Conservation (phyloP, 2,113 vertebrate species). For the Chaetorhynchus papuensis region DNA sequence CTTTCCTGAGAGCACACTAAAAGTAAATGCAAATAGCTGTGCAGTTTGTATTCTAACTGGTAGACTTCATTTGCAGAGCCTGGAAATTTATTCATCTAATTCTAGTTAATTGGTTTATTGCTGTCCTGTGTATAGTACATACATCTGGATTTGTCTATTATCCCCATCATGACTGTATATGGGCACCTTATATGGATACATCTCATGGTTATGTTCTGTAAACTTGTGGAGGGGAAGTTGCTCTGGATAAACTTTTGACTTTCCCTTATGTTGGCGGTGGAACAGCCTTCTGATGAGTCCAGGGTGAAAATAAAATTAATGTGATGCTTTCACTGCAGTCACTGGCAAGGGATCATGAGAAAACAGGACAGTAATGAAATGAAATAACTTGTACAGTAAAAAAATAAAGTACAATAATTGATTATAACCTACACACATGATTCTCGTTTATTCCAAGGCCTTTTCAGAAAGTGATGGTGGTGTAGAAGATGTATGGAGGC, state of each 20-base stretch:
- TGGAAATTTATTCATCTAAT: slow-evolving; percentile 6
- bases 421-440: neutral
- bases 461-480: neutral
- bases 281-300: neutral
- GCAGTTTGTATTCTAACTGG: neutral
- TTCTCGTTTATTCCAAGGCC: neutral
- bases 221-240: neutral
- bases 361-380: neutral
- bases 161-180: neutral
- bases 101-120: neutral
- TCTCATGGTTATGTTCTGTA: neutral
- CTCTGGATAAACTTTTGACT: neutral
- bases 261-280: neutral
- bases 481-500: neutral
- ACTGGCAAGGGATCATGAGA: neutral
- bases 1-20: neutral
- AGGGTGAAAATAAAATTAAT: neutral
- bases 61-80: neutral
- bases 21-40: neutral
- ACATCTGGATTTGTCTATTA: neutral
- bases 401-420: neutral
- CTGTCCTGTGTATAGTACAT: neutral
- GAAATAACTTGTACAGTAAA: neutral
- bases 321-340: neutral
- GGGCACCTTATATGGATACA: neutral